phyloP scores from a whole-genome alignment of 1,140 invertebrate species.

The Telenomus remus region DNA sequence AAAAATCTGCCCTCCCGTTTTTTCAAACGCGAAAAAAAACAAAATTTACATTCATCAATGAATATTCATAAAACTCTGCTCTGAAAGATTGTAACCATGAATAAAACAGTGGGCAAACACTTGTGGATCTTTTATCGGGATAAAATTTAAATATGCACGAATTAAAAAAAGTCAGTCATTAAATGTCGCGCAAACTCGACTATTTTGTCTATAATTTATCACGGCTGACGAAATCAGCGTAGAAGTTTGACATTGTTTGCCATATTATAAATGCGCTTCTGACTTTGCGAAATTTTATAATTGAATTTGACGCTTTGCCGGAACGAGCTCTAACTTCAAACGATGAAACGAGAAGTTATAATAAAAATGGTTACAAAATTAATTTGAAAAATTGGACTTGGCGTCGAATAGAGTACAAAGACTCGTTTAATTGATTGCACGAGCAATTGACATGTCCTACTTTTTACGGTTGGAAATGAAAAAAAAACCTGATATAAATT shows the following conservation, averaged over 20 bases:
- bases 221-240: neutral
- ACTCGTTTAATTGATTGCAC: too few relatives aligned
- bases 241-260: neutral
- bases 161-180: slow-evolving; percentile 40
- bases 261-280: neutral
- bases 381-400: too few relatives aligned
- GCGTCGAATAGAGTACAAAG: too few relatives aligned
- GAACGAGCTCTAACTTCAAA: too few relatives aligned
- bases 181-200: slow-evolving; percentile 36
- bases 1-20: slow-evolving; percentile 11
- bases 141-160: slow-evolving; percentile 52
- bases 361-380: too few relatives aligned
- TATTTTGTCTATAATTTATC: slow-evolving; percentile 14
- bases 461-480: too few relatives aligned
- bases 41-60: slow-evolving; percentile 43
- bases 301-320: neutral
- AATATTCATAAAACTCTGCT: slow-evolving; percentile 35
- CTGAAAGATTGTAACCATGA: slow-evolving; percentile 47
- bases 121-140: slow-evolving; percentile 45
- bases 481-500: too few relatives aligned
- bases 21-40: slow-evolving; percentile 10
- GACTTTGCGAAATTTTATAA: neutral
- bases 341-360: too few relatives aligned
- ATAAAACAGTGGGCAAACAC: slow-evolving; percentile 53
- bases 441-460: too few relatives aligned